Evolutionary conservation across 2,797 vertebrate genomes (phyloP), one percentile per base, ranked within the genome.

Genomic region (Nasua narica): DNA sequence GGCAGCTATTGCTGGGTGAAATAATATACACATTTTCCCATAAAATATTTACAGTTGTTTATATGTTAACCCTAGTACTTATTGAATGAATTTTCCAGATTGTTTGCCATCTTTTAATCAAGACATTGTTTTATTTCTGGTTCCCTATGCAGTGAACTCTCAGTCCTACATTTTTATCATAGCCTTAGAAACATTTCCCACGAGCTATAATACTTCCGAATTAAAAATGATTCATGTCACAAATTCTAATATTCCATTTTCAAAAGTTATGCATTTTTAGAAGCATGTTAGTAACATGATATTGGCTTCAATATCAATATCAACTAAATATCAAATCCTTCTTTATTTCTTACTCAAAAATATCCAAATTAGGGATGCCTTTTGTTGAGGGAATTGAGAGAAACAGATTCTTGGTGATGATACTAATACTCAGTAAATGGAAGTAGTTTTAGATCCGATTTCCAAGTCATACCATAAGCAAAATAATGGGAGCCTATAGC

Each of bases 101-200:
- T 89, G 90, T 90, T 98, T 98, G 93, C 94, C 82, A 93, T 94
- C 96, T 95, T 96, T 98, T 98, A 98, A 94, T 97, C 97, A 98
- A 46, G 43, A 97, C 86, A 97, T 72, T 97, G 92, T 96, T 98
- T 98, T 97, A 96, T 92, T 96, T 91, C 85, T 14, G 86, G 95
- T 97, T 97, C 96, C 96, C 95, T 48, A 95, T 94, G 37, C 76
- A 95, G 95, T 98, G 88, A 95, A 97, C 88, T 91, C 93, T 52
- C 65, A 95, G 92, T 76, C 74, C 72, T 95, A 67, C 89, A 95
- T 96, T 98, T 97, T 97, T 98, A 97, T 97, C 97, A 97, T 90
- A 96, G 79, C 88, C 92, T 95, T 98, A 98, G 97, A 98, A 76
- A 98, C 96, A 98, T 97, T 97, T 97, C 93, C 97, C 90, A 97